phyloP scores from a whole-genome alignment of 1,140 invertebrate species.

The Hyles euphorbiae region DNA sequence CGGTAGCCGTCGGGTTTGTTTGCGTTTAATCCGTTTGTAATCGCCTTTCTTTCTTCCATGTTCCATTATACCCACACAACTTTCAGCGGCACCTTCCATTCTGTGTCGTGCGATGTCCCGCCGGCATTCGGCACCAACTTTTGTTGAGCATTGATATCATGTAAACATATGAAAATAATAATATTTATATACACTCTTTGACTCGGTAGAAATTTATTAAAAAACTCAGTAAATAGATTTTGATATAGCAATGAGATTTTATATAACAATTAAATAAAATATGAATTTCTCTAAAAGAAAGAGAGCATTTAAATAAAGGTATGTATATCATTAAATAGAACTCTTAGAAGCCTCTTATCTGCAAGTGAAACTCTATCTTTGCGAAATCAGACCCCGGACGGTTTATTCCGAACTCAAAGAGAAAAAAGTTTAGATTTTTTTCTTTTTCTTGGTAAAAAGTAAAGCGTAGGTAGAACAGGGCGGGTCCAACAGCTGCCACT shows the following conservation, averaged over 20 bases:
- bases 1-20: slow-evolving; percentile 57
- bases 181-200: too few species aligned
- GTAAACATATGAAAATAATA: too few species aligned
- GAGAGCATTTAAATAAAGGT: too few species aligned
- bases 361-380: slow-evolving; percentile 56
- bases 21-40: slow-evolving; percentile 67
- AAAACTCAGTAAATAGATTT: too few species aligned
- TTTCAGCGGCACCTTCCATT: slow-evolving; percentile 26
- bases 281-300: too few species aligned
- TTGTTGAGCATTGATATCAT: too few species aligned
- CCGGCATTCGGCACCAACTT: too few species aligned
- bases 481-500: slow-evolving; percentile 31
- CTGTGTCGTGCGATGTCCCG: not conserved
- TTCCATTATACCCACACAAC: slow-evolving; percentile 53
- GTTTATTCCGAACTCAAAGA: slow-evolving; percentile 25
- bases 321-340: slow-evolving; percentile 40
- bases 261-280: too few species aligned
- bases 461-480: slow-evolving; percentile 28
- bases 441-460: slow-evolving; percentile 36
- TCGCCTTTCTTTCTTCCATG: slow-evolving; percentile 55
- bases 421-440: slow-evolving; percentile 32
- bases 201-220: too few species aligned
- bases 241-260: too few species aligned
- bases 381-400: slow-evolving; percentile 52
- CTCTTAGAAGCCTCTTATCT: slow-evolving; percentile 49